Evolutionary conservation across 2,888 invertebrate species (phyloP).

Genomic region (Diogma glabrata): DNA sequence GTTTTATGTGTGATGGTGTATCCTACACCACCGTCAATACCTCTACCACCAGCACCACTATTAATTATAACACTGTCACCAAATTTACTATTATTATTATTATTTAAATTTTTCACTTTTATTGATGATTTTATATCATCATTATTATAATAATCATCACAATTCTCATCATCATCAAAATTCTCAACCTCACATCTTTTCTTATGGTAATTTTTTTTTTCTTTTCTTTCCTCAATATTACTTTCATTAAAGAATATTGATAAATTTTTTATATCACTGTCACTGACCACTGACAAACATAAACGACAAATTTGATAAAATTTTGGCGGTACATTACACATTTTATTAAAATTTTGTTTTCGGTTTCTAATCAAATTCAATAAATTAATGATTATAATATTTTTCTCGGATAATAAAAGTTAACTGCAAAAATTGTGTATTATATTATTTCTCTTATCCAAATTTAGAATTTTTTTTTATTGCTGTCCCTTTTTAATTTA

Average conservation of each 20-base stretch:
- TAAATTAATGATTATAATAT: too few relatives aligned
- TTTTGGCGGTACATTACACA: constrained; percentile 86
- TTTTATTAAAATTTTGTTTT: constrained; percentile 43
- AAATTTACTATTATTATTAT: neutral
- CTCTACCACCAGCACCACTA: neutral
- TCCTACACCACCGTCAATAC: too few relatives aligned
- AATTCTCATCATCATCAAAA: constrained; percentile 8
- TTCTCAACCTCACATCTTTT: constrained; percentile 4
- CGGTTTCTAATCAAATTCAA: too few relatives aligned
- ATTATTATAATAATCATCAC: constrained; percentile 5
- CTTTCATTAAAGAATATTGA: constrained; percentile 27
- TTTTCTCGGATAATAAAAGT: too few relatives aligned
- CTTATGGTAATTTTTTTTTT: constrained; percentile 5
- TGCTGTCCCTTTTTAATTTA: neutral
- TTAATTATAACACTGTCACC: neutral
- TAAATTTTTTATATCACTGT: constrained; percentile 59
- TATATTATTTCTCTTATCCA: too few relatives aligned
- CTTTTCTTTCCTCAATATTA: constrained; percentile 14
- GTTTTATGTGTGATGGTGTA: too few relatives aligned
- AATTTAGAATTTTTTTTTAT: neutral
- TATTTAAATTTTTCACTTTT: constrained; percentile 6
- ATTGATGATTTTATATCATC: constrained; percentile 11
- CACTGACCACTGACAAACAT: constrained; percentile 72
- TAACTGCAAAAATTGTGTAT: too few relatives aligned
- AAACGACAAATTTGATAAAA: constrained; percentile 89